These are phyloP conservation scores for Oreortyx pictus DNA, from an alignment of 2,797 vertebrate species.

Conservation along the genomic window DNA sequence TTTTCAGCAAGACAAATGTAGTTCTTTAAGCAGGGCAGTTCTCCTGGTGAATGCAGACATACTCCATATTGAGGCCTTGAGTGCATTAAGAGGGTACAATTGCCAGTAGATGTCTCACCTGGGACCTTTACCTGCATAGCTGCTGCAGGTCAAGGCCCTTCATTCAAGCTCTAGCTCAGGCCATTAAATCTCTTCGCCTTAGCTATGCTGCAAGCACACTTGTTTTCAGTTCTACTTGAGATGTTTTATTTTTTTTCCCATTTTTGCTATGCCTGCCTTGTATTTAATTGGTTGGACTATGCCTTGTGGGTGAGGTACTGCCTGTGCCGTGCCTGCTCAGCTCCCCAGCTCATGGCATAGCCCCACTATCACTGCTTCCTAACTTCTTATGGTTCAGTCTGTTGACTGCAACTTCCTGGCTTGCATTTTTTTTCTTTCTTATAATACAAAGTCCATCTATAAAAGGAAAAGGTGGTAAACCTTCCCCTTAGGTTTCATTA, in stretches of 20 bases:
- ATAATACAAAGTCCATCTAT: not conserved
- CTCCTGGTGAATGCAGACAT: not conserved
- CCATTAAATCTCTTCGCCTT: fast-evolving
- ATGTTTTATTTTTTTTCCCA: not conserved
- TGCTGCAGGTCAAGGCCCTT: not conserved
- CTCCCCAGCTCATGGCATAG: not conserved
- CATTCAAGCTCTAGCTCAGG: not conserved
- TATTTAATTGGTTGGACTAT: not conserved
- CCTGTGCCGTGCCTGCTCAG: not conserved
- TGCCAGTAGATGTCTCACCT: not conserved
- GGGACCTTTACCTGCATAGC: not conserved
- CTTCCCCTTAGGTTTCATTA: not conserved
- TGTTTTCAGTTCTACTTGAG: not conserved
- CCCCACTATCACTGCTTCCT: not conserved
- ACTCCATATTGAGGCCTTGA: not conserved
- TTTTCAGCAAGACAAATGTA: not conserved
- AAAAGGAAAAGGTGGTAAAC: not conserved
- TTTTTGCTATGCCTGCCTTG: not conserved
- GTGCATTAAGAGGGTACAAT: not conserved
- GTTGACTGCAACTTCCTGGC: not conserved
- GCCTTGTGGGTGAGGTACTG: not conserved
- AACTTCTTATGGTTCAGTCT: not conserved
- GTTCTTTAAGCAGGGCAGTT: not conserved
- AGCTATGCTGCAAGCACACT: not conserved
- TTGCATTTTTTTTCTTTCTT: not conserved